Percentiles rank a stretch among this genome's conserved stretches.
Evolutionary conservation across 2,888 invertebrate species (phyloP).

Genomic region (Hydropsyche betteni): DNA sequence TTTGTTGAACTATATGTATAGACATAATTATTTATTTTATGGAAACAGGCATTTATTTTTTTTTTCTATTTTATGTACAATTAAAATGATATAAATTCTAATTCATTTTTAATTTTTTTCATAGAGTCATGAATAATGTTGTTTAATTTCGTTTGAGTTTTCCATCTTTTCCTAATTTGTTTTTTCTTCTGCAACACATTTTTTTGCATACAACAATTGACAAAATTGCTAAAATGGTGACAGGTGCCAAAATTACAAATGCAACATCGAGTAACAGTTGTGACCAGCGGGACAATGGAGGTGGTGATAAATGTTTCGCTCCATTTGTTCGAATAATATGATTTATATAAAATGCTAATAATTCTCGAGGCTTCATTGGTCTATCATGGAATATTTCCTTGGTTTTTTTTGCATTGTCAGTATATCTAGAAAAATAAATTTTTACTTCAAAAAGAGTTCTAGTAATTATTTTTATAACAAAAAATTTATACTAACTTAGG

Average conservation of each 20-base stretch:
- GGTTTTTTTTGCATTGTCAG: slow-evolving; percentile 42
- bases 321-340: slow-evolving; percentile 48
- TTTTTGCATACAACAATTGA: neutral
- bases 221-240: neutral
- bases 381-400: slow-evolving; percentile 46
- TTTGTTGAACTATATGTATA: neutral
- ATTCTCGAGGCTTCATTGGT: slow-evolving; percentile 46
- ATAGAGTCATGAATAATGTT: neutral
- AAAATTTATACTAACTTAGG: slow-evolving; percentile 37
- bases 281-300: slow-evolving; percentile 33
- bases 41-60: neutral
- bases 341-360: slow-evolving; percentile 43
- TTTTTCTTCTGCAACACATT: neutral
- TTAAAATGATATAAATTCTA: too few species aligned
- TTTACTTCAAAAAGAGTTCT: neutral
- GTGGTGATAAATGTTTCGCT: slow-evolving; percentile 44
- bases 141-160: neutral
- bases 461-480: neutral
- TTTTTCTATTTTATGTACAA: neutral
- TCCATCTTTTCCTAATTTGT: neutral
- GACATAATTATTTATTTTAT: neutral
- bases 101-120: too few species aligned
- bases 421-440: slow-evolving; percentile 43
- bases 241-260: slow-evolving; percentile 25
- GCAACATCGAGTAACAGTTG: slow-evolving; percentile 46